Evolutionary conservation across 2,797 vertebrate species (phyloP).

Genomic region (Arvicola amphibius): DNA sequence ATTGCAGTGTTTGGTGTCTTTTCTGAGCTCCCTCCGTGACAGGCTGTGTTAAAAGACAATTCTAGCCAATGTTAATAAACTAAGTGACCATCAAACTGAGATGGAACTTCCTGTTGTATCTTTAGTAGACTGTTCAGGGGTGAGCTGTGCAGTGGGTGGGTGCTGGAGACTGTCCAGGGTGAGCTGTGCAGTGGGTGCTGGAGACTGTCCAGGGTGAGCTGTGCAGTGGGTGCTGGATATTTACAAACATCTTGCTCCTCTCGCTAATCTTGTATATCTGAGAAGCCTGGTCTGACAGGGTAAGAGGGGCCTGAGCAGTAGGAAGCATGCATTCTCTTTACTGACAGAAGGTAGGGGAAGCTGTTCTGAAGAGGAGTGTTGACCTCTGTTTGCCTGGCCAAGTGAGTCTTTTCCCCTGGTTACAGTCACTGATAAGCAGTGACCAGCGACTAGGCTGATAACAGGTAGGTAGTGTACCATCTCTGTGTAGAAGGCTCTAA

Average conservation of each 20-base stretch:
- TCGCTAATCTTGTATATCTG: background rate
- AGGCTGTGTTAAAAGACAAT: background rate
- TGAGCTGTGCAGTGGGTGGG: too few species aligned
- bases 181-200: too few species aligned
- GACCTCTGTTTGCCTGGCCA: background rate
- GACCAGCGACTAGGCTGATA: background rate
- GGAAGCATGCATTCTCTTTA: background rate
- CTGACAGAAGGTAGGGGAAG: background rate
- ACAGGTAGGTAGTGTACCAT: background rate
- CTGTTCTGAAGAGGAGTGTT: background rate
- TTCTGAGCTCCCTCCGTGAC: background rate
- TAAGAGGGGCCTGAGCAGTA: background rate
- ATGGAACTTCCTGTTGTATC: background rate
- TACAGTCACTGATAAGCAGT: background rate
- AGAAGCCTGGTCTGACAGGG: background rate
- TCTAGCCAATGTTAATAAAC: background rate
- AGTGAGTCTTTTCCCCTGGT: background rate
- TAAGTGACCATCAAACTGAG: background rate
- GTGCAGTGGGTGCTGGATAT: background rate
- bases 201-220: too few species aligned
- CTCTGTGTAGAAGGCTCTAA: background rate
- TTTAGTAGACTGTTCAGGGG: background rate
- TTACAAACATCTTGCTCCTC: background rate
- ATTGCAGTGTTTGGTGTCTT: background rate
- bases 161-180: too few species aligned